phyloP scores from a whole-genome alignment of 1,140 invertebrate species.

The Planococcus citri region DNA sequence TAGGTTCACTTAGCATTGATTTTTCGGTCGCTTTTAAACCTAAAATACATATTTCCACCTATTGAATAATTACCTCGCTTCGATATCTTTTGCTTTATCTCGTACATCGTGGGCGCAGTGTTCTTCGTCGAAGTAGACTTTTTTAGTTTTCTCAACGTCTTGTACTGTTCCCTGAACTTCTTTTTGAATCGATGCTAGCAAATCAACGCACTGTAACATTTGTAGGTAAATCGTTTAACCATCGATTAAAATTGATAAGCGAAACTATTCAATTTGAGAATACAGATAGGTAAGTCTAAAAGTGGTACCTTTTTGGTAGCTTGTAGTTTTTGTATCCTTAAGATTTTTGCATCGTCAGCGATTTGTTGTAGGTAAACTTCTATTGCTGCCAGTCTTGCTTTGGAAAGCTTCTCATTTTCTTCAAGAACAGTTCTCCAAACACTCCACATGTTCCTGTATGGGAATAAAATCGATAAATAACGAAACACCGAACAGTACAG shows the following conservation, averaged over 20 bases:
- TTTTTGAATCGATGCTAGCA: conserved; percentile 74
- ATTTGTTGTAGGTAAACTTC: conserved; percentile 90
- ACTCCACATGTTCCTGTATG: conserved; percentile 84
- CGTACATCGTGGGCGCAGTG: conserved; percentile 86
- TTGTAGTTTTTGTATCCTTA: conserved; percentile 70
- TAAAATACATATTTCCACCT: too few relatives aligned
- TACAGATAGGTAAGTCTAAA: too few relatives aligned
- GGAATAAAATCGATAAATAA: too few relatives aligned
- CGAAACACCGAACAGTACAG: too few relatives aligned
- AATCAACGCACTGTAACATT: conserved; percentile 60
- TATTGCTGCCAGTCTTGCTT: conserved; percentile 76
- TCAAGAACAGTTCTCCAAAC: conserved; percentile 89
- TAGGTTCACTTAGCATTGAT: not conserved
- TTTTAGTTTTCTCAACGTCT: conserved; percentile 89
- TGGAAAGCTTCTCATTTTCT: conserved; percentile 86
- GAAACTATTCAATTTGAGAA: too few relatives aligned
- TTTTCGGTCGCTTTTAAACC: not conserved
- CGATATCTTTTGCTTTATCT: conserved; percentile 87
- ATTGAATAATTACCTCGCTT: conserved; percentile 57
- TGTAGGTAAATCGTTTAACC: not conserved
- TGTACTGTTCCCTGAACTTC: conserved; percentile 74
- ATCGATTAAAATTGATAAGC: too few relatives aligned
- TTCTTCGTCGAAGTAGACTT: conserved; percentile 90
- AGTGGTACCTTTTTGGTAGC: conserved; percentile 67
- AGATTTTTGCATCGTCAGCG: conserved; percentile 77